Base-by-base conservation (phyloP, 1,140 invertebrate genomes). In the Musca domestica region DNA sequence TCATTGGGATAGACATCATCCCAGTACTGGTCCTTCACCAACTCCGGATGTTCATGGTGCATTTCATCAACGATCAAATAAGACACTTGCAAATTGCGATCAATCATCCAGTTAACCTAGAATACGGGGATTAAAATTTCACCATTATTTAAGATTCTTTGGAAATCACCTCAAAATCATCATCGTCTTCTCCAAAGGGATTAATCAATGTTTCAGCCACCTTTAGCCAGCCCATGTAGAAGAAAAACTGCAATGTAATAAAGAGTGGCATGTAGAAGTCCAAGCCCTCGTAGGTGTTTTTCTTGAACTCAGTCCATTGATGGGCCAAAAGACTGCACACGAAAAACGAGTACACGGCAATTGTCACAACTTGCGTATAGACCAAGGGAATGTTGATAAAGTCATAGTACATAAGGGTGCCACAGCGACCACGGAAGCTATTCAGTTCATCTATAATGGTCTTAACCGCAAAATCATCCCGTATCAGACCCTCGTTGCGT, bases 291-390 rank as follows among this genome's bases (percentile, higher is more conserved):
- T 71, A 73, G 0, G 78, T 71, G 12, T 67, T 47, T 0, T 81
- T 75, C 0, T 66, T 25, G 14, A 85, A 84, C 3, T 84, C 75
- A 1, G 92, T 82, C 87, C 90, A 94, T 77, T 95, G 93, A 54
- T 91, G 86, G 0, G 90, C 92, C 81, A 95, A 87, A 1, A 93
- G 76, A 71, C 66, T 67, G 2, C 86, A 88, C 67, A 95, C 82
- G 78, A 96, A 96, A 81, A 93, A 98, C 1, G 91, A 91, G 75
- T 97, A 96, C 2, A 94, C 92, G 9, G 95, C 94, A 75, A 96
- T 85, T 0, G 95, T 96, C 19, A 95, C 95, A 34, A 96, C 94
- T 88, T 98, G 94, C 5, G 95, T 97, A 77, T 98, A 98, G 10
- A 97, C 95, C 54, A 98, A 83, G 0, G 95, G 95, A 17, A 98